Evolutionary conservation across 2,797 vertebrate species (phyloP).

Genomic region (Zenarchopterus dispar): DNA sequence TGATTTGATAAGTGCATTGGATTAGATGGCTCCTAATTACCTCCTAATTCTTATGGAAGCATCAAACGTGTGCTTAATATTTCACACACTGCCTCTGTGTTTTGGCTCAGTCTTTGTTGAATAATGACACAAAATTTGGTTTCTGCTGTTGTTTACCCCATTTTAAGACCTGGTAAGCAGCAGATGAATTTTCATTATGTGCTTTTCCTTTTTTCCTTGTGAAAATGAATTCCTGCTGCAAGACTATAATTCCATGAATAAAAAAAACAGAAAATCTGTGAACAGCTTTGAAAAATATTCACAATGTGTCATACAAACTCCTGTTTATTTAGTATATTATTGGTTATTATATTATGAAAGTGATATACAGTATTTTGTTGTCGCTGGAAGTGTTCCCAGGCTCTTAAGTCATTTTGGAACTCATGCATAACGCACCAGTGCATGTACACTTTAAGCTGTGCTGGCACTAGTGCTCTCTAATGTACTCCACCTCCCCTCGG

Average conservation of each 20-base stretch:
- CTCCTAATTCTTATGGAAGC: too few species aligned
- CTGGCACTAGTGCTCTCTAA: slow-evolving; percentile 63
- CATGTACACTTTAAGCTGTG: slow-evolving; percentile 29
- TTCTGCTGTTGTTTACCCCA: too few species aligned
- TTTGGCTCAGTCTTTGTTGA: too few species aligned
- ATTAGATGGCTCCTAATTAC: too few species aligned
- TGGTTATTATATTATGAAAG: slow-evolving; percentile 16
- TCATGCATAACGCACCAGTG: slow-evolving; percentile 22
- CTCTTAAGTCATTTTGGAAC: slow-evolving; percentile 30
- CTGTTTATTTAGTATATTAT: too few species aligned
- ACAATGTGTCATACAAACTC: too few species aligned
- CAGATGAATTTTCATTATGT: background rate
- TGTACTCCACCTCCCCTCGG: slow-evolving; percentile 58
- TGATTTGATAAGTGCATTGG: too few species aligned
- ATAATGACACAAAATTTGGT: too few species aligned
- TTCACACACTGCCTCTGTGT: too few species aligned
- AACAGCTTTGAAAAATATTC: too few species aligned
- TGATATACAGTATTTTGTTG: slow-evolving; percentile 22
- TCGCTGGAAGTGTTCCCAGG: slow-evolving; percentile 27
- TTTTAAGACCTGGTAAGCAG: too few species aligned
- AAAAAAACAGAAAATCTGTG: slow-evolving; percentile 4
- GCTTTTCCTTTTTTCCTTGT: slow-evolving; percentile 36
- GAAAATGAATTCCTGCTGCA: slow-evolving; percentile 10
- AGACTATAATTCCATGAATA: slow-evolving; percentile 26
- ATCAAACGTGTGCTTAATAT: too few species aligned